These are phyloP conservation scores for Campoplex nolae DNA, from an alignment of 2,888 invertebrate genomes.

Conservation along the genomic window DNA sequence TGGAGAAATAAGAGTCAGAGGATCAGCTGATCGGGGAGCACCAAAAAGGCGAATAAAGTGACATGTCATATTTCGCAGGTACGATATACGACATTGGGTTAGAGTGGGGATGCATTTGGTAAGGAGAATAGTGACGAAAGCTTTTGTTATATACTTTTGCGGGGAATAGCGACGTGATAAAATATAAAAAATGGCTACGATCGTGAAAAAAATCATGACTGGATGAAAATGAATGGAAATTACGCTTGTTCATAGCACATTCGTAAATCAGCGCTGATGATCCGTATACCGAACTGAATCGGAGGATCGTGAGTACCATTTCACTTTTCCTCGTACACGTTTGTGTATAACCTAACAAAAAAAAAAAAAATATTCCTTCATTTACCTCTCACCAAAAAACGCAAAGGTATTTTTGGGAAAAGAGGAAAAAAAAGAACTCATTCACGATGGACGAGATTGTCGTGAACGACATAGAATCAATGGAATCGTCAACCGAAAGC, in stretches of 20 bases:
- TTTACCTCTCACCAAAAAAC: background rate
- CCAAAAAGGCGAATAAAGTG: background rate
- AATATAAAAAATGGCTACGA: slow-evolving; percentile 73
- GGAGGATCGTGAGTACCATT: slow-evolving; percentile 59
- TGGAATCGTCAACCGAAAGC: slow-evolving; percentile 68
- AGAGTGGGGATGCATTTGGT: slow-evolving; percentile 42
- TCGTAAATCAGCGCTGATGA: slow-evolving; percentile 49
- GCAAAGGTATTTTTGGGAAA: background rate
- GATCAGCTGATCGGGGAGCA: slow-evolving; percentile 6
- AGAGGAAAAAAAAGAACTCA: slow-evolving; percentile 27
- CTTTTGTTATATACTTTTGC: slow-evolving; percentile 51
- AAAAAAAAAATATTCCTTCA: background rate
- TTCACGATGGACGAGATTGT: slow-evolving; percentile 47
- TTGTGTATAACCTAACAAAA: slow-evolving; percentile 32
- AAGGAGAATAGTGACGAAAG: slow-evolving; percentile 51
- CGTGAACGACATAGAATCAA: slow-evolving; percentile 63
- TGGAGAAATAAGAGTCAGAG: background rate
- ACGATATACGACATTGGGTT: background rate
- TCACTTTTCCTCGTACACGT: slow-evolving; percentile 5
- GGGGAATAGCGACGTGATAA: slow-evolving; percentile 28
- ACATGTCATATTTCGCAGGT: slow-evolving; percentile 23
- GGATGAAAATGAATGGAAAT: slow-evolving; percentile 76
- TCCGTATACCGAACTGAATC: slow-evolving; percentile 31
- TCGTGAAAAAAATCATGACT: slow-evolving; percentile 76
- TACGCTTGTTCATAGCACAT: slow-evolving; percentile 71